Conservation (phyloP, 35 echinoderm and acorn worm genomes). For the Anneissia japonica region DNA sequence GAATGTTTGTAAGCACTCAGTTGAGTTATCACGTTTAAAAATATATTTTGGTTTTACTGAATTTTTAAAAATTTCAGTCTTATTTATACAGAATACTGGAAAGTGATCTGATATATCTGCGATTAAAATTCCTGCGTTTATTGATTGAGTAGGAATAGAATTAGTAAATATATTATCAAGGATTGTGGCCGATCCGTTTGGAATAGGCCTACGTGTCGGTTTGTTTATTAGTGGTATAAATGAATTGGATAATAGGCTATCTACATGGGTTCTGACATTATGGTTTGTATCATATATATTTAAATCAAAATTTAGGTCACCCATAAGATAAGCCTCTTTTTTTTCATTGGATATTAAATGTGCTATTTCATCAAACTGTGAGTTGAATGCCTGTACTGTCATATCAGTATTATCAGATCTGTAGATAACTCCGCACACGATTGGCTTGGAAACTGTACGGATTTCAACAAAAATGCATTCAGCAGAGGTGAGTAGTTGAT, state of each 20-base stretch:
- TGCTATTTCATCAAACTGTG: background rate
- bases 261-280: background rate
- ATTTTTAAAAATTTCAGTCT: background rate
- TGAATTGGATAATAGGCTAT: background rate
- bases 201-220: background rate
- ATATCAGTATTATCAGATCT: background rate
- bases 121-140: background rate
- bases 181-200: background rate
- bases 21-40: background rate
- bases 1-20: background rate
- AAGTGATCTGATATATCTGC: background rate
- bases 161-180: background rate
- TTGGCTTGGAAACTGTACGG: background rate
- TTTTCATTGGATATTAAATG: background rate
- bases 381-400: background rate
- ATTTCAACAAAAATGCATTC: background rate
- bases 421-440: background rate
- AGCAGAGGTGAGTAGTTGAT: background rate
- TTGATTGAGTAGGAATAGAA: too few species aligned
- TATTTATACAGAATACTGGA: background rate
- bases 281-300: background rate
- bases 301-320: background rate
- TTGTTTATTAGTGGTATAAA: background rate
- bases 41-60: background rate
- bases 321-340: background rate